These are phyloP conservation scores for Centropus bengalensis DNA, from an alignment of 2,113 vertebrate genomes.

Conservation along the genomic window DNA sequence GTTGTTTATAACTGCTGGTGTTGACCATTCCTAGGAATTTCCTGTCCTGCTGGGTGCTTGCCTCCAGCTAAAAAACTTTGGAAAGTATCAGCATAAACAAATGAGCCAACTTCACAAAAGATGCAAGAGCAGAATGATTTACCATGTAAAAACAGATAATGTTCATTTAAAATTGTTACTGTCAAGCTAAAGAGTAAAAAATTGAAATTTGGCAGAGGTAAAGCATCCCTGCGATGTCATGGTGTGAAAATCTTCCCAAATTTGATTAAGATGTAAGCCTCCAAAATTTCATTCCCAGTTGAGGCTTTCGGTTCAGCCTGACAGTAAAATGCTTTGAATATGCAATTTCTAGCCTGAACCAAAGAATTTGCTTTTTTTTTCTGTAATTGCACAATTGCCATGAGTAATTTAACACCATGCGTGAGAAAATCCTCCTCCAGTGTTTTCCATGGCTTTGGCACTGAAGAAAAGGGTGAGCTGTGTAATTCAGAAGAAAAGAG, in stretches of 20 bases:
- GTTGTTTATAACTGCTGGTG: background rate
- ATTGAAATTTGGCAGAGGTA: background rate
- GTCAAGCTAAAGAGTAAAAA: background rate
- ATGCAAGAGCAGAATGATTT: background rate
- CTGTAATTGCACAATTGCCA: background rate
- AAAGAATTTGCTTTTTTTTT: background rate
- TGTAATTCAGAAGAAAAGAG: background rate
- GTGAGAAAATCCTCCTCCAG: background rate
- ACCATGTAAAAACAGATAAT: background rate
- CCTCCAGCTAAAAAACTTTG: background rate
- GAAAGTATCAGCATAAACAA: background rate
- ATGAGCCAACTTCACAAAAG: background rate
- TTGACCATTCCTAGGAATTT: conserved; percentile 32
- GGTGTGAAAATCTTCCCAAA: background rate
- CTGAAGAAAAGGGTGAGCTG: background rate
- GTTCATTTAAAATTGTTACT: background rate
- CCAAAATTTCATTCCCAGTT: background rate
- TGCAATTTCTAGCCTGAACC: background rate
- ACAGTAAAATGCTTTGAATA: conserved; percentile 13
- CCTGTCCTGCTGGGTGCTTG: background rate
- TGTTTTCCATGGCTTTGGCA: conserved; percentile 1
- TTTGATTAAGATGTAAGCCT: background rate
- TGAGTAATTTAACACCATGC: conserved; percentile 17
- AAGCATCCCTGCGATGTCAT: background rate
- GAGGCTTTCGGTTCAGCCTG: background rate